Base-by-base conservation (phyloP, 2,113 vertebrate genomes). In the Anoura caudifer region DNA sequence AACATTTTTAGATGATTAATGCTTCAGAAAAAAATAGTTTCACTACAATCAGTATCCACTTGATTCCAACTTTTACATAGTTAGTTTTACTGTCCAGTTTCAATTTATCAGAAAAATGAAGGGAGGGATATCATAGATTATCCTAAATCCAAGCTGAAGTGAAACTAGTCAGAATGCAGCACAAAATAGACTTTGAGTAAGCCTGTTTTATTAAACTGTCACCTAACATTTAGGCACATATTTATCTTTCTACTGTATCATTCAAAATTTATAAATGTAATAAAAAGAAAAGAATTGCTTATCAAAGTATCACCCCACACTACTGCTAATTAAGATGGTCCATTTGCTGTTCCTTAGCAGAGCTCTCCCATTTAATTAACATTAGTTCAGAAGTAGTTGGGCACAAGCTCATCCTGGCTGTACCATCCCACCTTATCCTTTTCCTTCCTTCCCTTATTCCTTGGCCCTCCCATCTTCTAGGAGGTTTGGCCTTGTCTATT, bases 1-100 rank as follows among this genome's bases (percentile, higher is more conserved):
- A 96, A 72, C 41, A 94, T 92, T 87, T 95, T 96, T 80, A 92
- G 59, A 77, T 93, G 75, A 90, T 92, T 95, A 95, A 95, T 80
- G 59, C 38, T 94, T 96, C 85, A 50, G 76, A 28, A 73, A 95
- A 95, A 89, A 89, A 56, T 20, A 50, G 61, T 45, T 91, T 11
- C 47, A 41, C 8, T 75, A 59, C 4, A 88, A 43, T 86, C 63
- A 83, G 80, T 81, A 69, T 73, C 72, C 41, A 41, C 50, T 67
- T 96, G 43, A 56, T 88, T 82, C 83, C 67, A 24, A 72, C 36
- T 89, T 96, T 93, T 90, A 93, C 73, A 50, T 61, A 84, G 59
- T 85, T 95, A 90, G 87, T 95, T 95, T 94, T 94, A 88, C 22
- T 77, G 19, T 52, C 50, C 19, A 73, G 28, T 91, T 87, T 95